A percentile compares a stretch with the other conserved stretches of the same genome.
phyloP scores from a whole-genome alignment of 2,888 invertebrate species.

The Syrphus vitripennis region DNA sequence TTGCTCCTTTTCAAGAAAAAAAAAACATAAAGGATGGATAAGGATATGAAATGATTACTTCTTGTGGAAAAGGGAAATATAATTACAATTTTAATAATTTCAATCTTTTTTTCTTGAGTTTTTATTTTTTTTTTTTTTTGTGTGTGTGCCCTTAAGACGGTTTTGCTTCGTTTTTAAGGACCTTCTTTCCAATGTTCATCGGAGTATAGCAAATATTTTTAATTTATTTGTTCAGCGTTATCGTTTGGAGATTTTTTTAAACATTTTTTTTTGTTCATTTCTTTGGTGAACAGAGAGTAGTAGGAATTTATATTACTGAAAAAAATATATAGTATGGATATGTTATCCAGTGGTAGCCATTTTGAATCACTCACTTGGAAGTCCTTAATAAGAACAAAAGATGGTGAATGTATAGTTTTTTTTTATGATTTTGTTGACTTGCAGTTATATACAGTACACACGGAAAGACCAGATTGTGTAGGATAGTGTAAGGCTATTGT shows the following conservation, averaged over 20 bases:
- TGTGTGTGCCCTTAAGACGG: constrained; percentile 40
- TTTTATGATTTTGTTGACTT: constrained; percentile 27
- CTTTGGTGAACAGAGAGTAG: constrained; percentile 35
- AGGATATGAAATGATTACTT: constrained; percentile 47
- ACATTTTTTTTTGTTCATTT: neutral
- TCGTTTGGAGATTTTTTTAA: constrained; percentile 35
- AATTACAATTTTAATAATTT: constrained; percentile 70
- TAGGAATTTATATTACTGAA: constrained; percentile 65
- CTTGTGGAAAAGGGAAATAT: constrained; percentile 52
- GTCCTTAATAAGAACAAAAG: constrained; percentile 64
- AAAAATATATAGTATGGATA: constrained; percentile 23
- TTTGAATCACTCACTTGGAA: constrained; percentile 67
- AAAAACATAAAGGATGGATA: neutral
- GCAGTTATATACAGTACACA: neutral
- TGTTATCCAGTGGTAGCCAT: constrained; percentile 52
- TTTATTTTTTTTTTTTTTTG: too few relatives aligned
- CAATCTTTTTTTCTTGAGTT: constrained; percentile 46
- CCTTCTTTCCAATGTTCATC: constrained; percentile 49
- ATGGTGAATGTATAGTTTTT: constrained; percentile 12
- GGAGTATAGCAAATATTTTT: constrained; percentile 65
- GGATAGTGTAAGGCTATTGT: constrained; percentile 53
- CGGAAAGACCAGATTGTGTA: constrained; percentile 42
- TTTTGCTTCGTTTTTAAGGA: constrained; percentile 6
- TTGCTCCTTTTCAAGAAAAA: neutral
- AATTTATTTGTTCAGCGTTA: constrained; percentile 62